A percentile compares a stretch with the other conserved stretches of the same genome.
phyloP scores from a whole-genome alignment of 2,888 invertebrate genomes.

The Xestia c-nigrum region DNA sequence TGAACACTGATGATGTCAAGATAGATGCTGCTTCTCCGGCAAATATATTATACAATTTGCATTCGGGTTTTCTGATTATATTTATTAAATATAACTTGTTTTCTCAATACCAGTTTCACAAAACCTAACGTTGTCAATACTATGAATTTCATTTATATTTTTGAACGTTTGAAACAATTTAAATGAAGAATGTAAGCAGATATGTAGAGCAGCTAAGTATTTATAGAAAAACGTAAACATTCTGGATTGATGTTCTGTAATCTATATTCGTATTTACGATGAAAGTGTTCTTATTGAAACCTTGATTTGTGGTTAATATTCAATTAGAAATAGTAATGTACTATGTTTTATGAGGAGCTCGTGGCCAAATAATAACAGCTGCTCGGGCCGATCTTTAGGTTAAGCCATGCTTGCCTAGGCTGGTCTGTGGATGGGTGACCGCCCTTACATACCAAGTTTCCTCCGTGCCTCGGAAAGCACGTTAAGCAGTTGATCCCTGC shows the following conservation, averaged over 20 bases:
- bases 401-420: no score
- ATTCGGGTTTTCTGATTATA: no score
- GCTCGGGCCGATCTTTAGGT: no score
- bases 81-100: background rate
- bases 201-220: slow-evolving; percentile 29
- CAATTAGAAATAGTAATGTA: background rate
- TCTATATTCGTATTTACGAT: slow-evolving; percentile 18
- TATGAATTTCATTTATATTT: background rate
- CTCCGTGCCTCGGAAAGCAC: no score
- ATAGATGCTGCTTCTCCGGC: no score
- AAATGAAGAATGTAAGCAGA: slow-evolving; percentile 5
- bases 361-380: no score
- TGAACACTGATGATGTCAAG: no score
- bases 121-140: background rate
- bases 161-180: background rate
- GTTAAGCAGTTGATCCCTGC: no score
- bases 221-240: slow-evolving; percentile 40
- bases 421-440: no score
- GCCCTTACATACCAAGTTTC: no score
- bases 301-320: background rate
- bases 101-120: background rate
- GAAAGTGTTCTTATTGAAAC: slow-evolving; percentile 1
- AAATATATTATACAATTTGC: no score
- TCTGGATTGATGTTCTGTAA: slow-evolving; percentile 22
- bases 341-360: background rate